These are phyloP conservation scores for Pipra filicauda DNA, from an alignment of 2,113 vertebrate species.

Conservation along the genomic window DNA sequence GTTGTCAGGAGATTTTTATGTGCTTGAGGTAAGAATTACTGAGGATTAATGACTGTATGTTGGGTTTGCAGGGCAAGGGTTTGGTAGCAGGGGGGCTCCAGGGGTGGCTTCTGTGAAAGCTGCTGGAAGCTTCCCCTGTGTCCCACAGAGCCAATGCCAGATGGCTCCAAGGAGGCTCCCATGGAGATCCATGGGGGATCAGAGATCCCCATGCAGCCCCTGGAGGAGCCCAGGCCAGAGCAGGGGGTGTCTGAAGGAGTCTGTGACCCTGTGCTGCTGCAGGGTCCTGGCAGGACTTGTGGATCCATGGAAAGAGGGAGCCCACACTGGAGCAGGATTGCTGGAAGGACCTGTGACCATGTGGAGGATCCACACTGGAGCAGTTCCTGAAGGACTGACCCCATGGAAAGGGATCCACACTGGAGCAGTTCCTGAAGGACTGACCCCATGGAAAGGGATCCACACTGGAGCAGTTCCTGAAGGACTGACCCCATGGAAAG, in stretches of 20 bases:
- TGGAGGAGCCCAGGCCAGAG: neutral
- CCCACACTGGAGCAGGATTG: neutral
- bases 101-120: neutral
- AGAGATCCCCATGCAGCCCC: neutral
- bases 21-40: neutral
- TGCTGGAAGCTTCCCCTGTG: neutral
- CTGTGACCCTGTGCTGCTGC: neutral
- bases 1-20: neutral
- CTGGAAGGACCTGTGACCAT: no score
- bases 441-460: neutral
- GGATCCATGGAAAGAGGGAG: neutral
- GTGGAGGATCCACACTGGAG: neutral
- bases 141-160: neutral
- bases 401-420: neutral
- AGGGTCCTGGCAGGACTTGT: neutral
- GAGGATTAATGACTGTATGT: neutral
- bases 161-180: rapidly evolving
- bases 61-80: neutral
- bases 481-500: neutral
- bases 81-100: neutral
- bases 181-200: neutral
- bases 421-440: neutral
- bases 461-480: neutral
- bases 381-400: neutral
- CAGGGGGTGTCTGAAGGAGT: neutral